Base-by-base conservation (phyloP, 2,797 vertebrate species). In the Tapera naevia region DNA sequence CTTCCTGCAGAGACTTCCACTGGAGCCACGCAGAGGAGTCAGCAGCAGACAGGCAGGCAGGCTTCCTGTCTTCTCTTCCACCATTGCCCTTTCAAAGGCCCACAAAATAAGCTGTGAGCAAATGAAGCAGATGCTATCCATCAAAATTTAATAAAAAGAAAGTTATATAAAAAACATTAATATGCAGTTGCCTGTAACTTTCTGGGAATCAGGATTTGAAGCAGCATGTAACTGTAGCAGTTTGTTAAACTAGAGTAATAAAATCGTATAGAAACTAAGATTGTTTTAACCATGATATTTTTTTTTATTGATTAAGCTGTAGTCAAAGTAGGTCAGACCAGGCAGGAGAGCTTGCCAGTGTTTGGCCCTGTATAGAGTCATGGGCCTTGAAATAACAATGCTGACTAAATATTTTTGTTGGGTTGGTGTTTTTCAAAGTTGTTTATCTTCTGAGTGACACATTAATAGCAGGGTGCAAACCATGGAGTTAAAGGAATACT, bases 61-160 rank as follows among this genome's bases (percentile, higher is more conserved):
- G 33, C 37, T 94, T 93, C 62, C 86, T 75, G 39, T 19, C 56
- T 48, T 65, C 45, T 81, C 65, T 89, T 30, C 66, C 30, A n/a
- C 19, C 9, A 6, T 58, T 86, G 48, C 32, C 14, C 39, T 93
- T 81, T 88, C 66, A 66, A 94, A 93, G 16, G 32, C 35, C 56
- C 25, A 60, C 80, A 70, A 66, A 93, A 51, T 73, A 90, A 81
- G 23, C 86, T 79, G 37, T 37, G 71, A 88, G 64, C 64, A 90
- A 88, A 84, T 41, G 39, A 88, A 94, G 56, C 95, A 96, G 91
- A 94, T 96, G 95, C 80, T 95, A 94, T 91, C 71, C 71, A 96
- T 96, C 90, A 96, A 96, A 94, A 90, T 96, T 94, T 96, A 96
- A 95, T 95, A 96, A 97, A 83, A 93, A 86, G 61, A 46, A 39